Percentiles rank a stretch among this genome's conserved stretches.
These are phyloP conservation scores for Epirrhoe tristata DNA, from an alignment of 2,888 invertebrate species.

Conservation along the genomic window DNA sequence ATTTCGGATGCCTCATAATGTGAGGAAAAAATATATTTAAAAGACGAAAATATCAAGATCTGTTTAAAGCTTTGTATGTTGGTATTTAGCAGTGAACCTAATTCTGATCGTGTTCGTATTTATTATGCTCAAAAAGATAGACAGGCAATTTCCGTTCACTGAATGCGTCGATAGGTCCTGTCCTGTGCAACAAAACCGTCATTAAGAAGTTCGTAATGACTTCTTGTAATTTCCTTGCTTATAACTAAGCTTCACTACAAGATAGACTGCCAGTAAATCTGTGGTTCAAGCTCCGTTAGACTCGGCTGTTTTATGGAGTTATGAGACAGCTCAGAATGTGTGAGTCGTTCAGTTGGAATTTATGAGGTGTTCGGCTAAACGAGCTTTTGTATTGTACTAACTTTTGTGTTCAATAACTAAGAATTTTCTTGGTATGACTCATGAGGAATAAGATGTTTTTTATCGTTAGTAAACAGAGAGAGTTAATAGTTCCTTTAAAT, in stretches of 20 bases:
- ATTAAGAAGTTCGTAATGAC: too few species aligned
- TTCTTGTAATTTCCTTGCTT: too few species aligned
- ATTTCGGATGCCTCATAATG: too few species aligned
- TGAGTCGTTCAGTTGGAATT: constrained; percentile 9
- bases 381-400: constrained; percentile 11
- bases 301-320: constrained; percentile 20
- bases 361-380: constrained; percentile 19
- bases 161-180: not conserved
- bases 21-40: too few species aligned
- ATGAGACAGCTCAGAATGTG: constrained; percentile 8
- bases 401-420: not conserved
- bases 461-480: too few species aligned
- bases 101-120: not conserved
- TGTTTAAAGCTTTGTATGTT: too few species aligned
- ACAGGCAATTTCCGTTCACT: not conserved
- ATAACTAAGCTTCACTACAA: too few species aligned
- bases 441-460: not conserved
- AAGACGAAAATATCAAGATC: too few species aligned
- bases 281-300: constrained; percentile 19
- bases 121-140: not conserved
- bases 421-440: not conserved
- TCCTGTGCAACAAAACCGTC: not conserved
- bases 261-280: constrained; percentile 10
- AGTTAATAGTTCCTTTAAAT: too few species aligned
- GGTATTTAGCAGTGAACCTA: too few species aligned